These are phyloP conservation scores for Galerucella nymphaeae DNA, from an alignment of 2,888 invertebrate genomes.

Conservation along the genomic window DNA sequence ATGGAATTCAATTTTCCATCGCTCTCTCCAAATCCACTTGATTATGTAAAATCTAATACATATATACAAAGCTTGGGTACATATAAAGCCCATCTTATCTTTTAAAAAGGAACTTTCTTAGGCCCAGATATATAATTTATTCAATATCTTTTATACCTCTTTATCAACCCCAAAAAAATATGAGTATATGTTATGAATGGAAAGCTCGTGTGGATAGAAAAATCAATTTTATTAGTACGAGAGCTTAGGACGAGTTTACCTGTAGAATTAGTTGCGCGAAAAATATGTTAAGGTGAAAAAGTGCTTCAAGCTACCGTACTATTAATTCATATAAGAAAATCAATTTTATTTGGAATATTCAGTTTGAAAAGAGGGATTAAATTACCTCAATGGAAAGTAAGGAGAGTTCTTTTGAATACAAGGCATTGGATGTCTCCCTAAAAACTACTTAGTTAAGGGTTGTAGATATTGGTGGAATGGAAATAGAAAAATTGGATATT, in stretches of 20 bases:
- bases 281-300: too few species aligned
- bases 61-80: background rate
- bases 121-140: background rate
- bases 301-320: background rate
- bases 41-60: too few species aligned
- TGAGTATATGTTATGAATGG: background rate
- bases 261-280: too few species aligned
- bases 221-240: background rate
- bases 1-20: background rate
- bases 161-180: background rate
- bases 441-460: constrained; percentile 31
- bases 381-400: constrained; percentile 24
- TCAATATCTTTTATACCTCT: constrained; percentile 1
- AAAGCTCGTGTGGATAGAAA: background rate
- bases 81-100: background rate
- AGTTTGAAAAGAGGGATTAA: constrained; percentile 22
- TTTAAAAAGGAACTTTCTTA: background rate
- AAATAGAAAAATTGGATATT: too few species aligned
- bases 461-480: background rate
- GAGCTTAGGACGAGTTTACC: background rate
- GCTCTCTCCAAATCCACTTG: too few species aligned
- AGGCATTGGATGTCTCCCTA: constrained; percentile 31
- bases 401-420: constrained; percentile 8
- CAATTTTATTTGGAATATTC: too few species aligned
- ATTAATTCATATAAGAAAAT: background rate